These are phyloP conservation scores for Rhinolophus sinicus DNA, from an alignment of 2,113 vertebrate genomes.

Conservation along the genomic window DNA sequence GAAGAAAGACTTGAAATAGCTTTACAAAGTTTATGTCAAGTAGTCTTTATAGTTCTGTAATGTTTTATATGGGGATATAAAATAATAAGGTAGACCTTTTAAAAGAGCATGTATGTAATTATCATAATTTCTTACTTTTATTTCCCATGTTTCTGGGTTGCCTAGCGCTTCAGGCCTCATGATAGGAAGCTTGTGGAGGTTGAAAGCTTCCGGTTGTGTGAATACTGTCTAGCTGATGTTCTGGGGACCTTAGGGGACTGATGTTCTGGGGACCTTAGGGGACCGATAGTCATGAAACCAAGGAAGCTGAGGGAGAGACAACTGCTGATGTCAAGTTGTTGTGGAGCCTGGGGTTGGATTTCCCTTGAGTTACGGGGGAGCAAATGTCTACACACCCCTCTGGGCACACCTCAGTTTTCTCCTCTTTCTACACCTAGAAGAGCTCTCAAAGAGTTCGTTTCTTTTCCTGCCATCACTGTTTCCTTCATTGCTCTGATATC, in stretches of 20 bases:
- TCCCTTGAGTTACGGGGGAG: not conserved
- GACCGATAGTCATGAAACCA: not conserved
- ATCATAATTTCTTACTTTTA: not conserved
- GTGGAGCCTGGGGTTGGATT: fast-evolving
- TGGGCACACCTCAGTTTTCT: not conserved
- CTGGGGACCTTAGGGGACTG: not conserved
- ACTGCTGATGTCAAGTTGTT: not conserved
- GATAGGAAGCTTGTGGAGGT: not conserved
- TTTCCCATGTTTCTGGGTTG: not conserved
- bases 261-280: not conserved
- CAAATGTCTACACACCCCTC: fast-evolving
- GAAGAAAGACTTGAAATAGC: not conserved
- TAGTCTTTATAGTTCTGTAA: not conserved
- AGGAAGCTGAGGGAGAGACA: fast-evolving
- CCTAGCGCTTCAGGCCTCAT: not conserved
- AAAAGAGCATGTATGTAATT: not conserved
- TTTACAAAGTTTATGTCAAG: not conserved
- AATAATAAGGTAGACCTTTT: not conserved
- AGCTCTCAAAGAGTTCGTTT: too few relatives aligned
- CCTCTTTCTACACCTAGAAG: not conserved
- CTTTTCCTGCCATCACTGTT: not conserved
- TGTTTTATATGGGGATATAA: not conserved
- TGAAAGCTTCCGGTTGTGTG: not conserved
- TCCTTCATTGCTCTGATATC: not conserved
- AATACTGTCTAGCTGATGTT: not conserved